phyloP scores from a whole-genome alignment of 2,113 vertebrate genomes.

The Rhombomys opimus region DNA sequence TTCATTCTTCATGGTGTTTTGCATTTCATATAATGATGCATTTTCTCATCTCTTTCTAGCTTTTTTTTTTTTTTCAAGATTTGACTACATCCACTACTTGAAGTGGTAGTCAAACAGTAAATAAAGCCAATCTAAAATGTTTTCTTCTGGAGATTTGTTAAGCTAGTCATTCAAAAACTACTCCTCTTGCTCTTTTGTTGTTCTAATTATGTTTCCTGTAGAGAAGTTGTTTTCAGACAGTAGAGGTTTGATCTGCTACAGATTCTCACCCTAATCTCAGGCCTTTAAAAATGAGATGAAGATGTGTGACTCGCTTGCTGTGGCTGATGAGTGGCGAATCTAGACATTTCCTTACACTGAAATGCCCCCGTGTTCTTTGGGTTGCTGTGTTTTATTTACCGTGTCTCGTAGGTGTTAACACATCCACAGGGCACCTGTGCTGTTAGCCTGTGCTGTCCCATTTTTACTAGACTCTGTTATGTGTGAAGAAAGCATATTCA shows the following conservation, averaged over 20 bases:
- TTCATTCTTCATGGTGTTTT: neutral
- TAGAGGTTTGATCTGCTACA: neutral
- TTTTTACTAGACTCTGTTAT: neutral
- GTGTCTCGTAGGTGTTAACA: neutral
- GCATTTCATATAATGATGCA: neutral
- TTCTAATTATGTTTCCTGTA: neutral
- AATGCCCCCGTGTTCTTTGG: neutral
- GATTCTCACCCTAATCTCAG: neutral
- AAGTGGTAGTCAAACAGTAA: neutral
- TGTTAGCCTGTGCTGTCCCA: neutral
- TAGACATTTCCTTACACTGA: neutral
- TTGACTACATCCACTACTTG: slow-evolving; percentile 30
- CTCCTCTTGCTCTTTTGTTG: neutral
- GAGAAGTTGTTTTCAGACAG: neutral
- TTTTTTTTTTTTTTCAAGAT: neutral
- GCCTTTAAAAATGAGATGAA: neutral
- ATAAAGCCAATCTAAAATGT: neutral
- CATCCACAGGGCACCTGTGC: neutral
- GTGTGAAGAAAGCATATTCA: neutral
- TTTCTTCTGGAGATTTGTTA: slow-evolving; percentile 49
- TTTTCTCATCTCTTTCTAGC: neutral
- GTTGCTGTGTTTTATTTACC: neutral
- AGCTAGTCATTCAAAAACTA: neutral
- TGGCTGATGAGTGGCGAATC: neutral
- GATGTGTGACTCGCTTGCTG: neutral